Evolutionary conservation across 2,888 invertebrate species (phyloP).

Genomic region (Osmoderma eremita): DNA sequence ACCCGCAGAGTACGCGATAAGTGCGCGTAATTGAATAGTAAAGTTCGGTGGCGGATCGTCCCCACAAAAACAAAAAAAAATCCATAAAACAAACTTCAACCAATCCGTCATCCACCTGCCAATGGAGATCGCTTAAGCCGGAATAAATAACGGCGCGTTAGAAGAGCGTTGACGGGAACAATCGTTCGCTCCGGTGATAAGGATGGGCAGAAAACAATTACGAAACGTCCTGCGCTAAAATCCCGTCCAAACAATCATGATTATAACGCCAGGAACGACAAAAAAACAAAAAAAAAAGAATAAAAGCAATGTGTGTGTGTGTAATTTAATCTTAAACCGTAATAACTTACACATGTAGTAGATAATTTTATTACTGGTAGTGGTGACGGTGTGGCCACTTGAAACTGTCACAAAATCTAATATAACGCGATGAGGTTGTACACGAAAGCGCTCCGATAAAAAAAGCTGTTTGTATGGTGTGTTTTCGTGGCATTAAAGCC

Average conservation of each 20-base stretch:
- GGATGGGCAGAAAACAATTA: slow-evolving; percentile 25
- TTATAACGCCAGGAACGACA: slow-evolving; percentile 9
- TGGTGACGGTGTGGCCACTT: slow-evolving; percentile 25
- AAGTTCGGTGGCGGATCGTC: background rate
- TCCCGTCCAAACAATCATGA: slow-evolving; percentile 24
- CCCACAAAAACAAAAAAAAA: slow-evolving; percentile 9
- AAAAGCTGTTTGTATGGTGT: slow-evolving; percentile 13
- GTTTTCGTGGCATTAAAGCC: slow-evolving; percentile 34
- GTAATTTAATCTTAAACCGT: slow-evolving; percentile 39
- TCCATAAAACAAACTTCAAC: slow-evolving; percentile 22
- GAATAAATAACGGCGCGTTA: slow-evolving; percentile 18
- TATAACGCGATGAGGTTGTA: slow-evolving; percentile 35
- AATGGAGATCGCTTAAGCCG: slow-evolving; percentile 17
- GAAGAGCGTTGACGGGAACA: background rate
- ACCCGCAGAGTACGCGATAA: slow-evolving; percentile 15
- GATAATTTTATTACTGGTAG: slow-evolving; percentile 40
- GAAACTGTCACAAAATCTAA: slow-evolving; percentile 40
- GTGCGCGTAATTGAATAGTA: slow-evolving; percentile 32
- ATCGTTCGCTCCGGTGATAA: background rate
- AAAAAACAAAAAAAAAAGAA: slow-evolving; percentile 13
- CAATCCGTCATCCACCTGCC: slow-evolving; percentile 36
- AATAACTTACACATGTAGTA: slow-evolving; percentile 39
- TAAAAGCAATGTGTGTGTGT: slow-evolving; percentile 11
- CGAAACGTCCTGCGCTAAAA: slow-evolving; percentile 11
- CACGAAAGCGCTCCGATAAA: slow-evolving; percentile 39